Conservation (phyloP, 2,888 invertebrate species). For the Amblyjoppa proteus region DNA sequence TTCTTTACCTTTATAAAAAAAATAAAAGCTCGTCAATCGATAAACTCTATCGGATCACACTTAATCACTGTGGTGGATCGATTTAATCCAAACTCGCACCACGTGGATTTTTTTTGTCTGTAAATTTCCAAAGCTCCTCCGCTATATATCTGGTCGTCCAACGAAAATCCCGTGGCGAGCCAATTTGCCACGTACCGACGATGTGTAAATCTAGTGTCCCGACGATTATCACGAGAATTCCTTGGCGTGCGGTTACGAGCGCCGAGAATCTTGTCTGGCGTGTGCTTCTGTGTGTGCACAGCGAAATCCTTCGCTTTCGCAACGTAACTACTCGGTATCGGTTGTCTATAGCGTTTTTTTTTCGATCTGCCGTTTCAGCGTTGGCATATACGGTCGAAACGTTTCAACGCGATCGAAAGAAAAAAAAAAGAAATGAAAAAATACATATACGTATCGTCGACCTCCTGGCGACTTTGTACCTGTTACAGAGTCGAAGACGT, state of each 20-base stretch:
- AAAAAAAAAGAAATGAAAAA: background rate
- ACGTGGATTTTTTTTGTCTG: constrained; percentile 13
- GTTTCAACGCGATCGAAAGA: constrained; percentile 36
- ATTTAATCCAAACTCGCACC: constrained; percentile 52
- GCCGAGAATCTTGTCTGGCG: constrained; percentile 19
- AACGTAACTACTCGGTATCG: constrained; percentile 31
- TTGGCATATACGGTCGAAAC: constrained; percentile 27
- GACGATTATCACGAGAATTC: constrained; percentile 38
- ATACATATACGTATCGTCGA: constrained; percentile 10
- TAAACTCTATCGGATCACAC: constrained; percentile 64
- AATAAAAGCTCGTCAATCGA: constrained; percentile 59
- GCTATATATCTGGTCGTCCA: background rate
- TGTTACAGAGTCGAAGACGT: constrained; percentile 51
- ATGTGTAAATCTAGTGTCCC: constrained; percentile 22
- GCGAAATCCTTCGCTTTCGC: constrained; percentile 30
- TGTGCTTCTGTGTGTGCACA: constrained; percentile 18
- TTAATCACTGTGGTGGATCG: constrained; percentile 66
- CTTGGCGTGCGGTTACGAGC: constrained; percentile 26
- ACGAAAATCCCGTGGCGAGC: constrained; percentile 19
- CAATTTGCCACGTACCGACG: constrained; percentile 4
- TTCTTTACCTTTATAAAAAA: constrained; percentile 71
- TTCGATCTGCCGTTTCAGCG: constrained; percentile 32
- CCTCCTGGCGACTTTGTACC: constrained; percentile 40
- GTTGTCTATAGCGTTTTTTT: constrained; percentile 10
- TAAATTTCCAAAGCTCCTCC: constrained; percentile 35